Percentiles rank a stretch among this genome's conserved stretches.
phyloP scores from a whole-genome alignment of 2,888 invertebrate genomes.

The Platyscelio sp. region DNA sequence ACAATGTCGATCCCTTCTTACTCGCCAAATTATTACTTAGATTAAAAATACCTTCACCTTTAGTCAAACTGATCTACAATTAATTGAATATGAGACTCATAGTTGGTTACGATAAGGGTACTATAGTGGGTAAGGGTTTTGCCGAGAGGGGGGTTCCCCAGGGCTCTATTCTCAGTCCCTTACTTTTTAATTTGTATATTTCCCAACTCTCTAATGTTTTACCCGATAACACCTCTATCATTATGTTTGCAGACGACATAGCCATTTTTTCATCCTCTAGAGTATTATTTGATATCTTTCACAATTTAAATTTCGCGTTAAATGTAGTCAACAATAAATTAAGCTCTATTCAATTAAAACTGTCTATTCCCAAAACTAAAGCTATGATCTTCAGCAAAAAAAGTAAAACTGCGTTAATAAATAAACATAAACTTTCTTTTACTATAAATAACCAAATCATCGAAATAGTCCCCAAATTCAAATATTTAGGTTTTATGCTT shows the following conservation, averaged over 20 bases:
- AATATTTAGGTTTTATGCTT: neutral
- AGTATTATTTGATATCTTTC: neutral
- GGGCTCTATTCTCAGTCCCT: neutral
- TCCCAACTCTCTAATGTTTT: neutral
- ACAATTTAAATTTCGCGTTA: neutral
- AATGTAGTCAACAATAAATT: neutral
- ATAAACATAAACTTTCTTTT: neutral
- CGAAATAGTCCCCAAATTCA: neutral
- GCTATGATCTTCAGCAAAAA: conserved; percentile 1
- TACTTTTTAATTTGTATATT: neutral
- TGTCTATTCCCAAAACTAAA: neutral
- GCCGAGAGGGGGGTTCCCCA: neutral
- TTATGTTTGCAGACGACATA: neutral
- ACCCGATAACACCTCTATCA: neutral
- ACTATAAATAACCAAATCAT: neutral
- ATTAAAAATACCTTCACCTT: no score
- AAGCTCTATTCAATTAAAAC: neutral
- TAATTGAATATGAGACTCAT: no score
- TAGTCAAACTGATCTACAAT: no score
- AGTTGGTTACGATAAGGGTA: no score
- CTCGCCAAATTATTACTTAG: no score
- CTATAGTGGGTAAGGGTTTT: no score
- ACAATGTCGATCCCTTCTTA: no score
- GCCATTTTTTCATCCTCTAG: neutral
- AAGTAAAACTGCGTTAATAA: neutral